Percentiles rank a stretch among this genome's conserved stretches.
Evolutionary conservation across 2,113 vertebrate species (phyloP).

Genomic region (Atractosteus spatula): DNA sequence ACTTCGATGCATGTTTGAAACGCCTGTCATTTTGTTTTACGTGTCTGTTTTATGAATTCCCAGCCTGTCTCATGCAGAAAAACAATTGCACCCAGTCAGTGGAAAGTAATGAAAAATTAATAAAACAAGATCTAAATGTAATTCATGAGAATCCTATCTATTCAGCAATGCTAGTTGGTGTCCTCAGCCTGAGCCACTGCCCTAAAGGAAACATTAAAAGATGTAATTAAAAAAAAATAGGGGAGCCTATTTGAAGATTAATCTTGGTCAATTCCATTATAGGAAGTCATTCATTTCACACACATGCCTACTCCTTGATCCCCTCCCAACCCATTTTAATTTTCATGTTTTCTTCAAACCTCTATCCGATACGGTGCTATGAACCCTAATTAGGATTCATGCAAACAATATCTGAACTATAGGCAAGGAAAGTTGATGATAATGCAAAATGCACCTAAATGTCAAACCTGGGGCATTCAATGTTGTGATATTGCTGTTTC

Average conservation of each 20-base stretch:
- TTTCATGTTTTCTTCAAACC: too few species aligned
- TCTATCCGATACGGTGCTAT: too few species aligned
- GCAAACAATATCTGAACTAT: too few species aligned
- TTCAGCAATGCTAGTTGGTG: neutral
- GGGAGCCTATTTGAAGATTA: neutral
- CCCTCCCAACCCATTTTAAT: too few species aligned
- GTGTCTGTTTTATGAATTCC: neutral
- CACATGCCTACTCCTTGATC: too few species aligned
- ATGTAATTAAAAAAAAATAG: neutral
- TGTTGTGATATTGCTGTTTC: too few species aligned
- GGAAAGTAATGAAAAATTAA: conserved; percentile 8
- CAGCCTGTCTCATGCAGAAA: neutral
- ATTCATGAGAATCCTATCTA: neutral
- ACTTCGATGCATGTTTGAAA: neutral
- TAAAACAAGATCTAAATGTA: conserved; percentile 6
- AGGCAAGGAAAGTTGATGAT: too few species aligned
- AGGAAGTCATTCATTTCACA: too few species aligned
- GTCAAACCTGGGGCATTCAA: too few species aligned
- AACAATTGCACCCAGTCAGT: neutral
- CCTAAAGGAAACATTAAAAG: neutral
- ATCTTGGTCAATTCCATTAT: neutral
- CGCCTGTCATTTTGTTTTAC: conserved; percentile 5
- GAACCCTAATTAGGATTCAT: too few species aligned
- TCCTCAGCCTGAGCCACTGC: neutral
- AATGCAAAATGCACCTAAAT: too few species aligned